These are phyloP conservation scores for Suricata suricatta DNA, from an alignment of 2,113 vertebrate species.

Conservation along the genomic window DNA sequence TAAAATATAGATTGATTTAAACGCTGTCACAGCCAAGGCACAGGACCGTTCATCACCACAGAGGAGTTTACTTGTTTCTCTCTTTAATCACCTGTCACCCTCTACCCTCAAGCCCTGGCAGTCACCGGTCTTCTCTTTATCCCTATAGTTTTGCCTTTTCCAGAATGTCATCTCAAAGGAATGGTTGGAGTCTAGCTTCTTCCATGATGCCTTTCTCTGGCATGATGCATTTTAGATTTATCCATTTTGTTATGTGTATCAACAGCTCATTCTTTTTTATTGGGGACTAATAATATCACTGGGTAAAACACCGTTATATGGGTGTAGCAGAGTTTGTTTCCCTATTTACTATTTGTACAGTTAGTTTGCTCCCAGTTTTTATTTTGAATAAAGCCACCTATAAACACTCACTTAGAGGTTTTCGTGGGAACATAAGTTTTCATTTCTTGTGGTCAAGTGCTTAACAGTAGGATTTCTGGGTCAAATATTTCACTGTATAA, in stretches of 20 bases:
- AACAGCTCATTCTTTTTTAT: neutral
- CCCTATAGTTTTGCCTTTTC: neutral
- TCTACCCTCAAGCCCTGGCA: neutral
- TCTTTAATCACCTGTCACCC: neutral
- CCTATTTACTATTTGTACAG: neutral
- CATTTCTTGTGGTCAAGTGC: neutral
- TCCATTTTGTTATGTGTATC: neutral
- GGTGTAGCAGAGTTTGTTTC: neutral
- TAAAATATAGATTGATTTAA: neutral
- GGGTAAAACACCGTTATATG: neutral
- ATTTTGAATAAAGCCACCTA: neutral
- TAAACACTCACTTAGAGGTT: neutral
- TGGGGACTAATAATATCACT: neutral
- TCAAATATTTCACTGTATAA: neutral
- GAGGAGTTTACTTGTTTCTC: no score
- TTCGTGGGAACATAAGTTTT: neutral
- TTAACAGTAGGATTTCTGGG: neutral
- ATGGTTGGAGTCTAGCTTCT: neutral
- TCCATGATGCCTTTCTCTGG: neutral
- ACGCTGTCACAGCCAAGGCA: neutral
- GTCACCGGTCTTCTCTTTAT: neutral
- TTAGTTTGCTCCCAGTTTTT: neutral
- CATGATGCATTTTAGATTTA: neutral
- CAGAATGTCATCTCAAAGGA: neutral
- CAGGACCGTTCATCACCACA: neutral